phyloP scores from a whole-genome alignment of 2,113 vertebrate species.

The rabbit (Oryctolagus cuniculus) region DNA sequence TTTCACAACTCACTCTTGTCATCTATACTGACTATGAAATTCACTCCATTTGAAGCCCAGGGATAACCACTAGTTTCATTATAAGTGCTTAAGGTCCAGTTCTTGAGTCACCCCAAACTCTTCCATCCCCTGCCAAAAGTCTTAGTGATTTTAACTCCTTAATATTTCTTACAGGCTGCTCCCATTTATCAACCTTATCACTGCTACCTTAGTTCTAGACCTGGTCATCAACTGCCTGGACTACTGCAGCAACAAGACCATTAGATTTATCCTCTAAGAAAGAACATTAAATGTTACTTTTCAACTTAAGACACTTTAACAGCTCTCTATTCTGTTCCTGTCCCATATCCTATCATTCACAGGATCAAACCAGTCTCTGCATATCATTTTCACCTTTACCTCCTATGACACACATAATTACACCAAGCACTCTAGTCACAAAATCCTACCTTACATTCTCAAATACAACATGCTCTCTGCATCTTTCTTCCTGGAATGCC shows the following conservation, averaged over 20 bases:
- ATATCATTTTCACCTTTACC: not conserved
- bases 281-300: not conserved
- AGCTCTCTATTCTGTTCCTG: not conserved
- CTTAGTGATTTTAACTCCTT: not conserved
- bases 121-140: not conserved
- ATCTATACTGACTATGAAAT: slow-evolving; percentile 10
- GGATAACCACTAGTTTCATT: not conserved
- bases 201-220: not conserved
- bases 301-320: not conserved
- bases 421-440: not conserved
- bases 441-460: not conserved
- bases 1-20: slow-evolving; percentile 42
- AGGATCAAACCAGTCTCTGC: not conserved
- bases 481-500: not conserved
- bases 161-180: not conserved
- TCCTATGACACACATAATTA: not conserved
- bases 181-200: not conserved
- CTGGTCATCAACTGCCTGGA: not conserved
- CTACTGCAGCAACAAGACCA: not conserved
- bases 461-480: not conserved
- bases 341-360: not conserved
- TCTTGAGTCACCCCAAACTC: not conserved
- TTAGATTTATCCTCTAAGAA: not conserved
- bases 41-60: not conserved
- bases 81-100: not conserved